Conservation (phyloP, 2,797 vertebrate genomes). For the Lepidocolaptes lacrymiger region DNA sequence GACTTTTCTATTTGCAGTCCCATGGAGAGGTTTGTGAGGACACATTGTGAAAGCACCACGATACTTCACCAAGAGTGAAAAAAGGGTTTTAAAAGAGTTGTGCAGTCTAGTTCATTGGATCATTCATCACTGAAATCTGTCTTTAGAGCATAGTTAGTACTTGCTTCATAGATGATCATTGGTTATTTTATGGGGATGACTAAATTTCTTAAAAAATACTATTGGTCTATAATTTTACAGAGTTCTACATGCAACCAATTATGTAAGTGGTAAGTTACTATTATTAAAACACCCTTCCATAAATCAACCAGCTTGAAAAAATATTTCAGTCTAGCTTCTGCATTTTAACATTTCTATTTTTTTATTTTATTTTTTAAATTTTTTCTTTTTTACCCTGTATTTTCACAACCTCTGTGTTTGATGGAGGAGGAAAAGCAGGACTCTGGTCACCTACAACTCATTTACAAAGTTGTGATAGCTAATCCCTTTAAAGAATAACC, state of each 20-base stretch:
- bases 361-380: background rate
- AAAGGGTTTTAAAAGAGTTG: background rate
- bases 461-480: background rate
- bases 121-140: background rate
- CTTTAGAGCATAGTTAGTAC: background rate
- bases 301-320: background rate
- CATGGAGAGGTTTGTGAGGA: background rate
- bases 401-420: background rate
- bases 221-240: background rate
- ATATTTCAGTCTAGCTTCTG: background rate
- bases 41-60: background rate
- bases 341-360: background rate
- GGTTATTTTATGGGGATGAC: background rate
- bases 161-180: background rate
- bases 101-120: background rate
- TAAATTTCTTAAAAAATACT: background rate
- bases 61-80: background rate
- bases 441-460: background rate
- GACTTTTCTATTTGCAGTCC: background rate
- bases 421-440: background rate
- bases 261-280: background rate
- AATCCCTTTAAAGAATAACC: slow-evolving; percentile 11
- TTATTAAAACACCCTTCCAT: background rate
- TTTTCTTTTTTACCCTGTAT: background rate
- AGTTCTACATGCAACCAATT: background rate